These are phyloP conservation scores for Microtus richardsoni DNA, from an alignment of 2,113 vertebrate species.

Conservation along the genomic window DNA sequence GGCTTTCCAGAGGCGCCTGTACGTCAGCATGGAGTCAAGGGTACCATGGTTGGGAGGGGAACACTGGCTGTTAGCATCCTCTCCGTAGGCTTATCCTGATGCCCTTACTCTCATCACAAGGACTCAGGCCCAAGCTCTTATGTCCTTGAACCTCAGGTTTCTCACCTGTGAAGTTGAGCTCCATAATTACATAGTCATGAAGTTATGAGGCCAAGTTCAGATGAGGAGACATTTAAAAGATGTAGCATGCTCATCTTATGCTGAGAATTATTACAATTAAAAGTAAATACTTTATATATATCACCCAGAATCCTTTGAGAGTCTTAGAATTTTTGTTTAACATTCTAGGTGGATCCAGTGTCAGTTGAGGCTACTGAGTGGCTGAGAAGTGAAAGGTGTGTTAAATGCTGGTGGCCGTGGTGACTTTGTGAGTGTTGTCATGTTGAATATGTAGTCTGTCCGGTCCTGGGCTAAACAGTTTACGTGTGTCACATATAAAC, in stretches of 20 bases:
- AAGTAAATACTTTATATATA: not conserved
- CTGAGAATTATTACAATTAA: slow-evolving; percentile 13
- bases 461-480: not conserved
- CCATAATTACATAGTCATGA: not conserved
- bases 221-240: slow-evolving; percentile 34
- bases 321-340: slow-evolving; percentile 24
- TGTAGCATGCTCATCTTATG: not conserved
- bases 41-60: not conserved
- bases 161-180: slow-evolving; percentile 60
- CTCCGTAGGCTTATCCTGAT: not conserved
- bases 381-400: not conserved
- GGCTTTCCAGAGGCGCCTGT: not conserved
- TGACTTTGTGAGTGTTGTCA: not conserved
- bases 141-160: not conserved
- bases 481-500: not conserved
- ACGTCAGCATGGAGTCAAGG: not conserved
- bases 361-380: not conserved
- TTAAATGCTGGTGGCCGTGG: not conserved
- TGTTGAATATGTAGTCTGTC: not conserved
- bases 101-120: not conserved
- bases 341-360: not conserved
- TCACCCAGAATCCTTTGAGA: not conserved
- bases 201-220: slow-evolving; percentile 12
- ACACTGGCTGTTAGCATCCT: not conserved
- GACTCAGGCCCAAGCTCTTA: not conserved